A percentile compares a stretch with the other conserved stretches of the same genome.
Conservation (phyloP, 2,113 vertebrate species). For the Hydrochoerus hydrochaeris region DNA sequence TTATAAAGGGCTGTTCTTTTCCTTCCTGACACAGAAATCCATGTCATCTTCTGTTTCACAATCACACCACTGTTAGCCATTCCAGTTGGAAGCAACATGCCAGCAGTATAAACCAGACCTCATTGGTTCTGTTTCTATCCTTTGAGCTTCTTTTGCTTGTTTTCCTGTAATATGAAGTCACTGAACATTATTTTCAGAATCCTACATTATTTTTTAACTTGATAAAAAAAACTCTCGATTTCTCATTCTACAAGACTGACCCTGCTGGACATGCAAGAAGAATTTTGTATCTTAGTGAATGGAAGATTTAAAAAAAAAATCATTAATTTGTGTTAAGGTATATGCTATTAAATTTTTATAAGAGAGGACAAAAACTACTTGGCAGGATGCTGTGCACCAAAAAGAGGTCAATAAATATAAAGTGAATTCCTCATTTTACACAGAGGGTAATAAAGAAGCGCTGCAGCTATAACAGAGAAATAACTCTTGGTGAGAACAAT, state of each 20-base stretch:
- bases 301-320: neutral
- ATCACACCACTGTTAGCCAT: neutral
- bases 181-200: neutral
- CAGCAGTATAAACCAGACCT: neutral
- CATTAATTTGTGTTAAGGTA: neutral
- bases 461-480: neutral
- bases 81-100: neutral
- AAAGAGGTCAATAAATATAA: neutral
- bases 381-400: neutral
- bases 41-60: neutral
- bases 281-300: neutral
- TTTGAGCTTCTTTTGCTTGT: neutral
- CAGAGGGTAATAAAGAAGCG: neutral
- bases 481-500: neutral
- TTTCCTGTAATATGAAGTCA: neutral
- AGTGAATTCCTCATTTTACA: neutral
- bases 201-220: neutral
- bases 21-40: neutral
- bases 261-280: neutral
- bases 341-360: neutral
- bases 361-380: neutral
- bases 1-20: neutral
- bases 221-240: constrained; percentile 27
- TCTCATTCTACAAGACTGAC: neutral
- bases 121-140: neutral